Base-by-base conservation (phyloP, 2,797 vertebrate species). In the Falco novaeseelandiae region DNA sequence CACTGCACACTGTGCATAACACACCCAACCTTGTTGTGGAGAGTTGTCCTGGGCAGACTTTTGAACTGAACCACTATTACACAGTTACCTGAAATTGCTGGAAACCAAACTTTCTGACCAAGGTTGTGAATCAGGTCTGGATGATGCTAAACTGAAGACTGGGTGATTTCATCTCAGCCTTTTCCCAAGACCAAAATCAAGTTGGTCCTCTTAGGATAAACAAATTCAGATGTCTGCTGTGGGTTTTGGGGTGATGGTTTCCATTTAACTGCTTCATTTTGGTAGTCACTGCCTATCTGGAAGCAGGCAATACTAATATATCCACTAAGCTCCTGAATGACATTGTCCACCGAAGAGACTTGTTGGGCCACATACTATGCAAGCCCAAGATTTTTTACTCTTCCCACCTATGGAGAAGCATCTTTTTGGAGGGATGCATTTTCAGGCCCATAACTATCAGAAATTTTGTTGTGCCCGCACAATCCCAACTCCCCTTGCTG, bases 391-490 rank as follows among this genome's bases (percentile, higher is more conserved):
- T 11, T 57, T 94, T 93, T 80, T 9, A 54, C 44, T 58, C 55
- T 85, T 95, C 67, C 66, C 70, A 84, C 63, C 63, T 85, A 84
- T 54, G 42, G 71, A 83, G 86, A 74, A 90, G 12, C n/a, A 74
- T 27, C 71, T 57, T 1, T 52, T 80, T 63, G 27, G 66, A 34
- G 19, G 38, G 67, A 62, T 89, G 63, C 29, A 63, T 83, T 71
- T 90, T 90, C 78, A 78, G 7, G 62, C 40, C 90, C 15, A 6
- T 74, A 92, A 62, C 67, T 3, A 1, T 66, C 90, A 88, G 83
- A 80, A 93, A 51, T 12, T 87, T 80, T 63, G 51, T 76, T 89
- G 86, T 92, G 90, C 93, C 90, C 77, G 66, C 48, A 83, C 81
- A 95, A 92, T 92, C 74, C 59, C 63, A 73, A 0, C 81, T 93